Evolutionary conservation across 2,888 invertebrate genomes (phyloP), one percentile per base, ranked within the genome.

Genomic region (Acrobasis repandana): DNA sequence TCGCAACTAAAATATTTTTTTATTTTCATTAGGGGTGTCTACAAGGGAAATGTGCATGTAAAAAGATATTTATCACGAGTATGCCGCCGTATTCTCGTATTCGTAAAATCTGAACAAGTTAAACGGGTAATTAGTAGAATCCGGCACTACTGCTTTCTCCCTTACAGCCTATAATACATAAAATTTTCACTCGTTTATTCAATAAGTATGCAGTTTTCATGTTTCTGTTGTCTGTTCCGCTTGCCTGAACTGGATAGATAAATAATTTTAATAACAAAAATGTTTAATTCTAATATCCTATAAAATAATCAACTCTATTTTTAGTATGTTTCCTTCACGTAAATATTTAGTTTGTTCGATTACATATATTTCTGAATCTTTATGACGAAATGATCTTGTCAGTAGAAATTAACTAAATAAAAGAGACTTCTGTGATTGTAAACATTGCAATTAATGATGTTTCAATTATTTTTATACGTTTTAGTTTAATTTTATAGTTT

Each of bases 361-460:
- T 68, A 61, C 16, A 51, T 52, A 58, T 46, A 61, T 63, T 62
- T 54, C 52, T 60, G 50, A 62, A 57, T 61, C 69, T 71, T 69
- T 74, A 62, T 74, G 74, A 74, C 14, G 11, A 57, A 34, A 6
- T 58, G 15, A 58, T 18, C 18, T 28, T 43, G 43, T 43, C 43
- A 43, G 11, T 48, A 18, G 36, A 48, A 34, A 59, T 18, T 43
- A 43, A 38, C 9, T 20, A 15, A 11, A 46, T 47, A 46, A 75
- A 77, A 76, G 75, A 80, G 75, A 80, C 77, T 82, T 77, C 83
- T 83, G 83, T 84, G 83, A 84, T 83, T 79, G 73, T 77, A 71
- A 77, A 76, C 72, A 74, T 75, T 76, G 77, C 79, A 79, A 79
- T 74, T 77, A 76, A 66, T 60, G 73, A 74, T 76, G 72, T 74